A percentile compares a stretch with the other conserved stretches of the same genome.
Conservation (phyloP, 1,140 invertebrate genomes). For the Meloidogyne floridensis region DNA sequence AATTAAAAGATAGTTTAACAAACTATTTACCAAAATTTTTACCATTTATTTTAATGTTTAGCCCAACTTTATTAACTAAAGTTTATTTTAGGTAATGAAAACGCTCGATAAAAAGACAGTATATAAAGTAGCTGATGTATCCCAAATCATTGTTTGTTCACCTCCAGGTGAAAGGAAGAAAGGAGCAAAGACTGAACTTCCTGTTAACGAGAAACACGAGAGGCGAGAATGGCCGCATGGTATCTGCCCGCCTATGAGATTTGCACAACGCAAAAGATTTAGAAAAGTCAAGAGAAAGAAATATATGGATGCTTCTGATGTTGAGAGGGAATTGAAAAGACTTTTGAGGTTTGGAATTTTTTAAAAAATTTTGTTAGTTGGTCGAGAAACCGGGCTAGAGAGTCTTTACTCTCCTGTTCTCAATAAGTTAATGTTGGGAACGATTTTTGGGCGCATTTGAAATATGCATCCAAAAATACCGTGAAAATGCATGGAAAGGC, state of each 20-base stretch:
- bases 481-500: too few relatives aligned
- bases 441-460: too few relatives aligned
- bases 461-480: too few relatives aligned
- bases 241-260: conserved; percentile 59
- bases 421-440: too few relatives aligned
- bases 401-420: too few relatives aligned
- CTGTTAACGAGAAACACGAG: conserved; percentile 8
- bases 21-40: too few relatives aligned
- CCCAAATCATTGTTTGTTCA: conserved; percentile 57
- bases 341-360: conserved; percentile 45
- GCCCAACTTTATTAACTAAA: too few relatives aligned
- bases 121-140: conserved; percentile 60
- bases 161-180: conserved; percentile 30
- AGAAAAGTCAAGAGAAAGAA: conserved; percentile 65
- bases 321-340: conserved; percentile 61
- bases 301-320: conserved; percentile 63
- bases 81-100: conserved; percentile 52
- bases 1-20: too few relatives aligned
- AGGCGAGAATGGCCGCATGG: conserved; percentile 60
- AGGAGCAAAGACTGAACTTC: not conserved
- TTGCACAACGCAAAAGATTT: conserved; percentile 54
- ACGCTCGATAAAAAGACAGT: conserved; percentile 63
- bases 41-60: too few relatives aligned
- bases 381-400: too few relatives aligned
- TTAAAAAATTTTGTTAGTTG: conserved; percentile 4